These are phyloP conservation scores for Dysdera silvatica DNA, from an alignment of 1,140 invertebrate genomes.

Conservation along the genomic window DNA sequence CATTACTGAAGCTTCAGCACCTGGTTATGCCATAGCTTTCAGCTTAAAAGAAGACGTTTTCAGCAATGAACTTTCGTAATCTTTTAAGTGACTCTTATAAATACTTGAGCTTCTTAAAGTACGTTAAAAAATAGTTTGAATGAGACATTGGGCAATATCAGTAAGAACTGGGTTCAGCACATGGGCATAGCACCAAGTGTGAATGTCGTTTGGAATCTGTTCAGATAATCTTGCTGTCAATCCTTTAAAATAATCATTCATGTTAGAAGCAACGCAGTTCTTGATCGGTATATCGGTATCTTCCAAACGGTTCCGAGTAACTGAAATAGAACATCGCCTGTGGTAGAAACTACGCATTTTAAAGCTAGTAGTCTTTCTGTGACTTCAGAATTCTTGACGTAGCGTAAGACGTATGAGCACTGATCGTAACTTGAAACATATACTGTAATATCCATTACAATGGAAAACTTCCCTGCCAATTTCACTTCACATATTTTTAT, in stretches of 20 bases:
- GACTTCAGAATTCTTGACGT: background rate
- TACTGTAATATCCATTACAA: background rate
- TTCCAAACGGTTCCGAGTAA: background rate
- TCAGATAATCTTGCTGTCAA: background rate
- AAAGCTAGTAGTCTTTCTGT: background rate
- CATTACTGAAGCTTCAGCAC: background rate
- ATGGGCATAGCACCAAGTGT: background rate
- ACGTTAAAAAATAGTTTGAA: background rate
- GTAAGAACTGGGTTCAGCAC: background rate
- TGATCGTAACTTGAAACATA: background rate
- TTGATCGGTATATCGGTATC: background rate
- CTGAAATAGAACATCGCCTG: background rate
- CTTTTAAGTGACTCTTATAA: background rate
- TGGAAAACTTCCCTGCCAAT: background rate
- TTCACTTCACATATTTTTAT: background rate
- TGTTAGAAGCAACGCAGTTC: background rate
- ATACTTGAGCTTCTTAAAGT: background rate
- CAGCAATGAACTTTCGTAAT: background rate
- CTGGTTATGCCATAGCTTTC: background rate
- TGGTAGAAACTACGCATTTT: background rate
- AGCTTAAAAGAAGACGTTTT: background rate
- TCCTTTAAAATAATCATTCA: too few species aligned
- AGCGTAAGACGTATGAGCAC: background rate
- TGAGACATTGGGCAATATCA: background rate
- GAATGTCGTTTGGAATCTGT: background rate